These are phyloP conservation scores for Dendrolimus pini DNA, from an alignment of 2,888 invertebrate species.

Conservation along the genomic window DNA sequence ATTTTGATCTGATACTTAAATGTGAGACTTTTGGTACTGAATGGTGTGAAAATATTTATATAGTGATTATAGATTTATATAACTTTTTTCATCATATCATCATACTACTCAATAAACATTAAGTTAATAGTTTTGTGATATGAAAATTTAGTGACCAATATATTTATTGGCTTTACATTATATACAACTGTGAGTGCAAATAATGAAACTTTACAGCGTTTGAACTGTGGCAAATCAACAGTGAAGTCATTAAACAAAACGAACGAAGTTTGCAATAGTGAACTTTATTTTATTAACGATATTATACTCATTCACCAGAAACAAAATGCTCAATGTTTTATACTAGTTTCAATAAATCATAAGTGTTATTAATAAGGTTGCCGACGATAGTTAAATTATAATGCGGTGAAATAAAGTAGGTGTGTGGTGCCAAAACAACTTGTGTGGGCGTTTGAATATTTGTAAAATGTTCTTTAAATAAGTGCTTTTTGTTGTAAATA, in stretches of 20 bases:
- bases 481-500: slow-evolving; percentile 33
- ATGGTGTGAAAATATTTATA: too few relatives aligned
- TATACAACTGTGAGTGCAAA: too few relatives aligned
- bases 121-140: too few relatives aligned
- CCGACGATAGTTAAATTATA: neutral
- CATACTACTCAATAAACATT: too few relatives aligned
- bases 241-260: too few relatives aligned
- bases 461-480: slow-evolving; percentile 40
- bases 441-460: slow-evolving; percentile 42
- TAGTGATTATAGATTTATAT: too few relatives aligned
- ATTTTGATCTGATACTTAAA: neutral
- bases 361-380: slow-evolving; percentile 7
- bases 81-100: too few relatives aligned
- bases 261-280: too few relatives aligned
- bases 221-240: too few relatives aligned
- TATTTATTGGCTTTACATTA: too few relatives aligned
- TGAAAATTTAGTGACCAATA: too few relatives aligned
- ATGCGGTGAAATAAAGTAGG: slow-evolving; percentile 10
- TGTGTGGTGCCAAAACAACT: slow-evolving; percentile 33
- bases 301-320: neutral
- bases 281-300: neutral
- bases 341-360: slow-evolving; percentile 1
- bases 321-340: neutral
- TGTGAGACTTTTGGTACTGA: neutral
- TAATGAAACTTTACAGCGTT: too few relatives aligned